Base-by-base conservation (phyloP, 2,888 invertebrate genomes). In the Hypomecis atomaria region DNA sequence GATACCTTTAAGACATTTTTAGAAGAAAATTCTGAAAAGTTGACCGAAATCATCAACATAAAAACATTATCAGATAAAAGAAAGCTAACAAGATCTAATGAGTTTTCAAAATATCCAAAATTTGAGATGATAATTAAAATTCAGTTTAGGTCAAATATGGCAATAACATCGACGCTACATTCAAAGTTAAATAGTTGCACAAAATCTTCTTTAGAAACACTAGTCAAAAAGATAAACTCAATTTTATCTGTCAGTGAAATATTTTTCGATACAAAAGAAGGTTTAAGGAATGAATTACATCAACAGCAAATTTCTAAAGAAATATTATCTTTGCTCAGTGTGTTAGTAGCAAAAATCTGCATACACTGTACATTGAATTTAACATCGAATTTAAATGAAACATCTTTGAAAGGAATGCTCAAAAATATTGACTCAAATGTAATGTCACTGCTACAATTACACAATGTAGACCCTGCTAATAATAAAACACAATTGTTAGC, bases 361-460 rank as follows among this genome's bases (percentile, higher is more conserved):
- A 7, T 36, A n/a, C 10, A 34, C 4, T 5, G 10, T 5, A 8
- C 5, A 4, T 11, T 34, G 6, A 47, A 5, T 4, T 9, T 5
- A 48, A 37, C 7, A 13, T 50, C 13, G 4, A 37, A 0, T 4
- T 37, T 37, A 48, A 5, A 13, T 4, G 8, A 57, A 45, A 55
- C n/a, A 45, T 43, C 42, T 43, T 54, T 54, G 43, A 10, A 43
- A 38, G 38, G 6, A 9, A 5, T 38, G 50, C 43, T 11, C n/a
- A 34, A 48, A 34, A 48, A 48, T 0, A 48, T 6, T 6, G n/a
- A 34, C 36, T n/a, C 6, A 48, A 55, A 44, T 44, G 11, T 11
- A 44, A 23, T 23, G 10, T n/a, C 10, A 11, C 4, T 7, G 9
- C 4, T 8, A 7, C 33, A 54, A 55, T 23, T 23, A 23, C 23